Conservation (phyloP, 2,888 invertebrate genomes). For the Euphydryas editha region DNA sequence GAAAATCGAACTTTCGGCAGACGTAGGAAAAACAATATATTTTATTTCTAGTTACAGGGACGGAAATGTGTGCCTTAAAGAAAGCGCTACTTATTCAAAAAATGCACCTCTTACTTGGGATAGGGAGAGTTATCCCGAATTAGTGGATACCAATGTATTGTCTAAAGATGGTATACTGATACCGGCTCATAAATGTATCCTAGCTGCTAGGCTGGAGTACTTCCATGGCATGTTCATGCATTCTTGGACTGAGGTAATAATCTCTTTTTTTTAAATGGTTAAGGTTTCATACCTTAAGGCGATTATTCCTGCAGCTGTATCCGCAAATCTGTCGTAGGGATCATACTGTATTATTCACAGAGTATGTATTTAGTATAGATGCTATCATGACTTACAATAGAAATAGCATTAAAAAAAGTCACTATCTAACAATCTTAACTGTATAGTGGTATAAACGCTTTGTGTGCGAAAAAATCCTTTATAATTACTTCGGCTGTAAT, state of each 20-base stretch:
- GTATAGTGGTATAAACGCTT: no score
- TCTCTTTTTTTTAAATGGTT: not conserved
- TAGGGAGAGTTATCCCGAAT: conserved; percentile 71
- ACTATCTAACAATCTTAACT: no score
- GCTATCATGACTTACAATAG: no score
- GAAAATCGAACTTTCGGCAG: no score
- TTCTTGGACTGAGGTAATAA: conserved; percentile 89
- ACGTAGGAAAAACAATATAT: not conserved
- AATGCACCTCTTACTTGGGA: conserved; percentile 61
- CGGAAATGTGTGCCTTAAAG: conserved; percentile 66
- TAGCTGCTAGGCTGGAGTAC: conserved; percentile 92
- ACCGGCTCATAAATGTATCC: conserved; percentile 91
- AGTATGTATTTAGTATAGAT: no score
- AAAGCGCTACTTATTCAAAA: conserved; percentile 56
- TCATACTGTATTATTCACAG: no score
- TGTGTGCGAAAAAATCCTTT: no score
- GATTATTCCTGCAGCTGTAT: not conserved
- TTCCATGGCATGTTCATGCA: conserved; percentile 92
- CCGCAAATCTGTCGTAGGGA: not conserved
- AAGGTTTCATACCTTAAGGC: no score
- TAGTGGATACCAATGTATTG: conserved; percentile 85
- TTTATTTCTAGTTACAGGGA: conserved; percentile 64
- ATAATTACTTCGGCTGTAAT: no score
- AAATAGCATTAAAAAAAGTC: no score
- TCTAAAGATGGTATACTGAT: conserved; percentile 78